Evolutionary conservation across 2,113 vertebrate species (phyloP), one percentile per base, ranked within the genome.

Genomic region (Herpailurus yagouaroundi): DNA sequence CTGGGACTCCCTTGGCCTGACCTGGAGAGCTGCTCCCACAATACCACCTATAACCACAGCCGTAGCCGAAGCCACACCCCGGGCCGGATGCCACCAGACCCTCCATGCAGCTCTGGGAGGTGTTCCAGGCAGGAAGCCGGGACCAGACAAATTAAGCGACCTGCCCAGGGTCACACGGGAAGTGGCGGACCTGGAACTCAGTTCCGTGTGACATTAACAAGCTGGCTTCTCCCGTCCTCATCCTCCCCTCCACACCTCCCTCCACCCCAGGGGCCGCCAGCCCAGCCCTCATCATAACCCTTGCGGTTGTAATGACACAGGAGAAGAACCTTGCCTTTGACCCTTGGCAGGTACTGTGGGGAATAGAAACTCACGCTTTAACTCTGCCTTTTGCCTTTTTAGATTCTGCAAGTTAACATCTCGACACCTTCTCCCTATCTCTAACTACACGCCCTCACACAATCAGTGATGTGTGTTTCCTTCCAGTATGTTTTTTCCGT

Each of bases 21-120:
- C 57, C 33, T 36, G 74, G 66, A n/a, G 77, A 52, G 38, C 48
- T 6, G 5, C 31, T 8, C 1, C 31, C 10, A 48, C 3, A 2
- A 0, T 4, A 1, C 27, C 0, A 4, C 38, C n/a, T 3, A 1
- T 1, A 5, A 0, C 1, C 5, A 3, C 6, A 16, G 36, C 38
- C 7, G 71, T 2, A 4, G 1, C 0, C 8, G 16, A 29, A 45
- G 29, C 60, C 29, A 1, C 38, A 0, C 11, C 14, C 41, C 5
- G 16, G 68, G 76, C 76, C 38, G 11, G 38, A 23, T 3, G 1
- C 55, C 19, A 1, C 8, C 1, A 15, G 38, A 31, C 7, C 23
- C 66, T 48, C n/a, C 3, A 1, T 18, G 50, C 4, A 7, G 60
- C 63, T 23, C 69, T 3, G 8, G 29, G 74, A 36, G 21, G 8